Evolutionary conservation across 2,888 invertebrate genomes (phyloP).

Genomic region (Yponomeuta evonymella): DNA sequence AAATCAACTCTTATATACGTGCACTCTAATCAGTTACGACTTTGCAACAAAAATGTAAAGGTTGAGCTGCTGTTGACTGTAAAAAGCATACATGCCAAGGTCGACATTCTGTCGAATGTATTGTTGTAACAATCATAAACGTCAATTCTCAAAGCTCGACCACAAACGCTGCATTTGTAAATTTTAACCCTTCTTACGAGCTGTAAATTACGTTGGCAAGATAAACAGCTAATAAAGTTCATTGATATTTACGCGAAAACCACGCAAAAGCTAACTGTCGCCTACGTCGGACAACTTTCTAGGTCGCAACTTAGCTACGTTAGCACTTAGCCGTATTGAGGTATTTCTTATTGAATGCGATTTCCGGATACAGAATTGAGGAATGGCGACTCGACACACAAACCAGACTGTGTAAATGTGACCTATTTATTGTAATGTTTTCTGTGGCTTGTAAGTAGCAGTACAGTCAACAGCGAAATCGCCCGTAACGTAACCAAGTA

Average conservation of each 20-base stretch:
- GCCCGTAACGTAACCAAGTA: no score
- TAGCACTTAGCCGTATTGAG: slow-evolving; percentile 31
- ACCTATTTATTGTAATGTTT: background rate
- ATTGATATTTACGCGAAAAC: slow-evolving; percentile 1
- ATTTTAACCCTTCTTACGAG: background rate
- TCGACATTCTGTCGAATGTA: no score
- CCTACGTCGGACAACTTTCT: background rate
- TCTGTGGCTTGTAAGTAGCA: no score
- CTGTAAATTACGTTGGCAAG: background rate
- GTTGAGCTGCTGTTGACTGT: no score
- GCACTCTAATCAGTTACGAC: no score
- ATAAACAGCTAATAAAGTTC: background rate
- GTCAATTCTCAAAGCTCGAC: background rate
- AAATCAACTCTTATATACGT: no score
- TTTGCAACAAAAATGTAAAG: no score
- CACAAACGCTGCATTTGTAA: background rate
- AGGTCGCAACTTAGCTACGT: background rate
- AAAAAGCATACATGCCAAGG: no score
- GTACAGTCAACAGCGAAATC: no score
- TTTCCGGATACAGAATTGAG: slow-evolving; percentile 1
- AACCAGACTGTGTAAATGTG: background rate
- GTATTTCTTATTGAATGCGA: slow-evolving; percentile 45
- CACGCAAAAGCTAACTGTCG: background rate
- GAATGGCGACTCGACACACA: background rate
- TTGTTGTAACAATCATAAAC: no score